These are phyloP conservation scores for Onychorhynchus coronatus DNA, from an alignment of 2,113 vertebrate species.

Conservation along the genomic window DNA sequence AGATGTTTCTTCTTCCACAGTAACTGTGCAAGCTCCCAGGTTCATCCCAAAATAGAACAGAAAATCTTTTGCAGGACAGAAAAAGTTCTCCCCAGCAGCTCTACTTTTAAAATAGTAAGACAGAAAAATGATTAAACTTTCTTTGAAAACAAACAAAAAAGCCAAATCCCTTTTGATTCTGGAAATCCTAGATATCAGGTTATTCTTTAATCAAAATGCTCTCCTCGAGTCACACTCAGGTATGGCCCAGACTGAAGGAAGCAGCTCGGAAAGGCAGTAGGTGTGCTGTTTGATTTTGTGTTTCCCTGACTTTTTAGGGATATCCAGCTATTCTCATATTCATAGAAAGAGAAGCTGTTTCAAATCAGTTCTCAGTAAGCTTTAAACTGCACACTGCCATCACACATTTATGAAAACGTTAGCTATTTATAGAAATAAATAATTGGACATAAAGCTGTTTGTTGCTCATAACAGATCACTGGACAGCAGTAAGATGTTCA, in stretches of 20 bases:
- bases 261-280: not conserved
- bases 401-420: not conserved
- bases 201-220: not conserved
- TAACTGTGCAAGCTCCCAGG: not conserved
- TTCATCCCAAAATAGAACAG: not conserved
- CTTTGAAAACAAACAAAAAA: not conserved
- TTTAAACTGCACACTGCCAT: not conserved
- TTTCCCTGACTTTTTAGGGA: not conserved
- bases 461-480: slow-evolving; percentile 19
- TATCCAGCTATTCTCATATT: not conserved
- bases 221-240: not conserved
- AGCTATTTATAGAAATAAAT: slow-evolving; percentile 5
- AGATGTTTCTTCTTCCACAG: not conserved
- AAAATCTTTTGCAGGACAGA: not conserved
- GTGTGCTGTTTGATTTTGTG: not conserved
- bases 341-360: not conserved
- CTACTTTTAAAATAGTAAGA: not conserved
- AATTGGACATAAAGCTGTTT: not conserved
- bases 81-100: not conserved
- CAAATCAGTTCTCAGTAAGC: not conserved
- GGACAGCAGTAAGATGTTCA: not conserved
- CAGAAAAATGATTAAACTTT: not conserved
- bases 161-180: fast-evolving
- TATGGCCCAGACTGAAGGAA: not conserved
- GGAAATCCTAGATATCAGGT: not conserved